Evolutionary conservation across 1,140 invertebrate species (phyloP), one percentile per base, ranked within the genome.

Genomic region (Euura saliciscinereae): DNA sequence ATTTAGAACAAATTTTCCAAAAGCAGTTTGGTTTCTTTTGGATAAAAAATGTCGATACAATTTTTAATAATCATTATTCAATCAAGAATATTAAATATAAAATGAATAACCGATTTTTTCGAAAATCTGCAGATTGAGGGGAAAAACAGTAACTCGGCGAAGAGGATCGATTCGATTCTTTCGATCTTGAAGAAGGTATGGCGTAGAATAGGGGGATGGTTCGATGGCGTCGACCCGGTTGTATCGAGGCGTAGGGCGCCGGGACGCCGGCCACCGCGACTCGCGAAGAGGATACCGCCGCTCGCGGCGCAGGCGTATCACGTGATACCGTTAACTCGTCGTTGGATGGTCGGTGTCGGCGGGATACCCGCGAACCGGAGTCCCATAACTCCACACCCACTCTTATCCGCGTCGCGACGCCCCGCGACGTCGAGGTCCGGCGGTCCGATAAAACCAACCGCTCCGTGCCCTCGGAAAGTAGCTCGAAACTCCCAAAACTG

Each of bases 231-330:
- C 28, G 28, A 28, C 28, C 28, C 28, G 28, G 28, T 28, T 28
- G 28, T 28, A 28, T 28, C 28, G 28, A 28, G 28, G 28, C 28
- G 28, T 28, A 28, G 28, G 51, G 8, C 51, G 51, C 51, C 13
- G 3, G 51, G 51, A n/a, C 51, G 51, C 13, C 6, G 51, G 28
- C 3, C 51, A n/a, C 51, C 51, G 51, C 86, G 86, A 85, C 85
- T 85, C 85, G 85, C 85, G 86, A 84, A 82, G 84, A 81, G 85
- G 8, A 77, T 78, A 78, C 79, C 78, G 76, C 76, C 77, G 72
- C 78, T 81, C 77, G 75, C 78, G 76, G 74, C 77, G 28, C 78
- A 75, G 81, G 78, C 80, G 44, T 65, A 43, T 76, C 78, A 77
- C 82, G 83, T 80, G 76, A 80, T 83, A 81, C 82, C 6, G 84